Percentiles rank a stretch among this genome's conserved stretches.
These are phyloP conservation scores for Perizoma affinitatum DNA, from an alignment of 2,888 invertebrate genomes.

Conservation along the genomic window DNA sequence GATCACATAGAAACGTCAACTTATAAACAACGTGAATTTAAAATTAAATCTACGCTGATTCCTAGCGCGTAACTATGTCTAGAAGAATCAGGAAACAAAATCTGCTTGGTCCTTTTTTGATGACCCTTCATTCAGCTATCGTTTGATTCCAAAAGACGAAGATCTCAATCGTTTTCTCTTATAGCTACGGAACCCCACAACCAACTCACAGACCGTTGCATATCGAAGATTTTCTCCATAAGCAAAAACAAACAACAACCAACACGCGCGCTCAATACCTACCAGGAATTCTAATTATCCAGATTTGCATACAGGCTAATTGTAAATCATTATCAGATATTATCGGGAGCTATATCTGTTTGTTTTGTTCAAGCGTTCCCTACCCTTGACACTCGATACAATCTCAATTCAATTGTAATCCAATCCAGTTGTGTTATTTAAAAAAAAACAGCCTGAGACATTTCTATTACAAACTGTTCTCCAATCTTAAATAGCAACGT, in stretches of 20 bases:
- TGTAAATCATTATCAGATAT: constrained; percentile 41
- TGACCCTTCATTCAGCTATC: neutral
- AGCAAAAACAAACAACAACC: constrained; percentile 43
- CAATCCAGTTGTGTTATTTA: too few relatives aligned
- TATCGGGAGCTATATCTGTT: constrained; percentile 27
- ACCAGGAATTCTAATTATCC: constrained; percentile 54
- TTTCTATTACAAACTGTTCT: too few relatives aligned
- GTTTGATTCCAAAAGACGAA: neutral
- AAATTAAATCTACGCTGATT: too few relatives aligned
- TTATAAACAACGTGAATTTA: too few relatives aligned
- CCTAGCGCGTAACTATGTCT: too few relatives aligned
- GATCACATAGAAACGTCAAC: too few relatives aligned
- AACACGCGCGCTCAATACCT: constrained; percentile 48
- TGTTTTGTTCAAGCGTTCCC: constrained; percentile 7
- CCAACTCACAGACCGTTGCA: constrained; percentile 41
- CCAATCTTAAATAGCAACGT: too few relatives aligned
- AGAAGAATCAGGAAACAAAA: too few relatives aligned
- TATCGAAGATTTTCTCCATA: constrained; percentile 59
- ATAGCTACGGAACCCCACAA: constrained; percentile 33
- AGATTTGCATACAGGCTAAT: constrained; percentile 55
- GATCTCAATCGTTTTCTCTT: constrained; percentile 1
- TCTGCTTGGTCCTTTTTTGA: neutral
- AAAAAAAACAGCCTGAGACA: too few relatives aligned
- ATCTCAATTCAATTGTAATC: too few relatives aligned
- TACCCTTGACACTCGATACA: too few relatives aligned